Evolutionary conservation across 2,113 vertebrate genomes (phyloP), one percentile per base, ranked within the genome.

Genomic region (Cephalopterus ornatus): DNA sequence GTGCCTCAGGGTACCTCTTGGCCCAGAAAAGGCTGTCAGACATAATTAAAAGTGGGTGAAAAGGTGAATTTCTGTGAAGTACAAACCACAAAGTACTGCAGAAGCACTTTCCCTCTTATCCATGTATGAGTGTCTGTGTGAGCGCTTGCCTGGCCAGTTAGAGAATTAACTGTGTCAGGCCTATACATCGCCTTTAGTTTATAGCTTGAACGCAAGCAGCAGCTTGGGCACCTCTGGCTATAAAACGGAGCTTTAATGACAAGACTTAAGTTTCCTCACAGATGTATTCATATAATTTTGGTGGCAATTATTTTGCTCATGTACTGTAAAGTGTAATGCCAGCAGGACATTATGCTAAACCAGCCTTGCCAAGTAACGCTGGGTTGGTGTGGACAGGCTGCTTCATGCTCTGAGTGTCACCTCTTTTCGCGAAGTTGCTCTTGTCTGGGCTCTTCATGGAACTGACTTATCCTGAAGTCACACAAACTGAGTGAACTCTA

Each of bases 381-480:
- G 85, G 74, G 35, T 14, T 58, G 78, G 81, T 66, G 44, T 4
- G 37, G 74, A 70, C 62, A 79, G 46, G 49, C 70, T 82, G 79
- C 85, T 67, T n/a, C 77, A 27, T 22, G 3, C 73, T 50, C 30
- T 0, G 0, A 76, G 26, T 5, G 0, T 68, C 0, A 0, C 56
- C 21, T 70, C 61, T 56, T 59, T 23, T 33, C 39, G 39, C 26
- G 59, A 33, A 70, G 12, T n/a, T 83, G 42, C 46, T 74, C 41
- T 59, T 73, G 33, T 42, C 55, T 74, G 14, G 26, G 50, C 59
- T 78, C 71, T 61, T 55, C 52, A 20, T 65, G 66, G 78, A 63
- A 44, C 41, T 46, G 32, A 35, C 85, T 72, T 62, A 62, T 75
- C 49, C 28, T 49, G 35, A 62, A 11, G 18, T 75, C 73, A 42